Evolutionary conservation across 2,797 vertebrate species (phyloP), one percentile per base, ranked within the genome.

Genomic region (Rhinatrema bivittatum): DNA sequence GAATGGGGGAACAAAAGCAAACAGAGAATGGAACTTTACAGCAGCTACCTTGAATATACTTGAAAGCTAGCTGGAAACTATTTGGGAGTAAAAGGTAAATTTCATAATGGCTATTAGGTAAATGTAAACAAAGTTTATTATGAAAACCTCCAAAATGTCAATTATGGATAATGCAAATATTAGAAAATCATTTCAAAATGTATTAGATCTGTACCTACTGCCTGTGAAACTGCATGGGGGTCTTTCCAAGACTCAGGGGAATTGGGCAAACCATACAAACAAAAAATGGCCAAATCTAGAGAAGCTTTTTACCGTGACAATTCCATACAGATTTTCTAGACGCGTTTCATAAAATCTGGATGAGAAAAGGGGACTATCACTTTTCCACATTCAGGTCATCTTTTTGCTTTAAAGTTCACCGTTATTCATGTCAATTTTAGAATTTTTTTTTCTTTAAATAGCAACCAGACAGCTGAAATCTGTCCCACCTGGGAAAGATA

Each of bases 11-110:
- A 43, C 69, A 69, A 73, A 81, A 77, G 56, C 62, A 76, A 78
- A 78, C 65, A 69, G 60, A 74, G 81, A 66, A 80, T 75, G 56
- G 76, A 77, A 72, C 71, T 78, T 78, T 80, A 85, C 76, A 84
- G 73, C 76, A 78, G 60, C 78, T 32, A 39, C 56, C 65, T 72
- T 65, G 68, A 54, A 41, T 60, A 60, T 40, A 65, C 66, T 59
- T 53, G 44, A 55, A 60, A 59, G 51, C 64, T 54, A 58, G 40
- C 51, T 61, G 27, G 62, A 46, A 48, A 54, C 56, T 52, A 49
- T 31, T 7, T 42, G 59, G 61, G 57, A 35, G 60, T 46, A 74
- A 72, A 72, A 57, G 55, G 53, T 7, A 47, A 71, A 69, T 69
- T 75, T 75, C 67, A 55, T 72, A 72, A 79, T 79, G 80, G 77